These are phyloP conservation scores for Nothocercus nigrocapillus DNA, from an alignment of 2,113 vertebrate species.

Conservation along the genomic window DNA sequence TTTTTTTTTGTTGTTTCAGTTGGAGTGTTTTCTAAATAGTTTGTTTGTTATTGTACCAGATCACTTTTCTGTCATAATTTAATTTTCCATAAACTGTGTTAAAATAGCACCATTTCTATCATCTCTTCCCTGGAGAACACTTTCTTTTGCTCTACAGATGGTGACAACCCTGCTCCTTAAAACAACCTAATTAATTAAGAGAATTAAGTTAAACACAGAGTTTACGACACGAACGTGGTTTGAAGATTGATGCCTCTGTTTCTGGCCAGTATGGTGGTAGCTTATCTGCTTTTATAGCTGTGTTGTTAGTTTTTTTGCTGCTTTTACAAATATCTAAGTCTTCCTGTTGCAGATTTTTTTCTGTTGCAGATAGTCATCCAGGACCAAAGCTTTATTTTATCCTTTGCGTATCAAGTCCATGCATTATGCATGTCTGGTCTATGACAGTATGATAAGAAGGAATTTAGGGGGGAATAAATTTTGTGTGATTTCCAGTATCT, in stretches of 20 bases:
- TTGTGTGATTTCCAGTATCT: background rate
- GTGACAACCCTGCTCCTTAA: background rate
- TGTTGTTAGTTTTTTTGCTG: background rate
- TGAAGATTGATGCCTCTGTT: background rate
- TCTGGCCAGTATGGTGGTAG: background rate
- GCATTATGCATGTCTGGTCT: background rate
- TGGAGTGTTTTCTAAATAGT: background rate
- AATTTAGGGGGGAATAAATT: background rate
- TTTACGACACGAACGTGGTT: background rate
- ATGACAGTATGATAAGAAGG: background rate
- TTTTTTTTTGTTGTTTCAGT: background rate
- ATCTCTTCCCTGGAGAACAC: background rate
- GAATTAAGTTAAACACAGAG: background rate
- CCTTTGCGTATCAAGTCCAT: background rate
- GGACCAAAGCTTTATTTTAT: background rate
- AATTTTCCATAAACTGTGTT: background rate
- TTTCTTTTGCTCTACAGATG: background rate
- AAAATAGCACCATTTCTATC: background rate
- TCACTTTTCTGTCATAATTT: background rate
- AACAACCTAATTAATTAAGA: background rate
- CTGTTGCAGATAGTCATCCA: background rate
- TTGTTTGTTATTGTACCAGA: background rate
- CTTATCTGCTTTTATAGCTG: background rate
- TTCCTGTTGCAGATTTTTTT: background rate
- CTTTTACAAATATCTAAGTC: rapidly evolving